phyloP scores from a whole-genome alignment of 2,113 vertebrate species.

The Lophochroa leadbeateri region DNA sequence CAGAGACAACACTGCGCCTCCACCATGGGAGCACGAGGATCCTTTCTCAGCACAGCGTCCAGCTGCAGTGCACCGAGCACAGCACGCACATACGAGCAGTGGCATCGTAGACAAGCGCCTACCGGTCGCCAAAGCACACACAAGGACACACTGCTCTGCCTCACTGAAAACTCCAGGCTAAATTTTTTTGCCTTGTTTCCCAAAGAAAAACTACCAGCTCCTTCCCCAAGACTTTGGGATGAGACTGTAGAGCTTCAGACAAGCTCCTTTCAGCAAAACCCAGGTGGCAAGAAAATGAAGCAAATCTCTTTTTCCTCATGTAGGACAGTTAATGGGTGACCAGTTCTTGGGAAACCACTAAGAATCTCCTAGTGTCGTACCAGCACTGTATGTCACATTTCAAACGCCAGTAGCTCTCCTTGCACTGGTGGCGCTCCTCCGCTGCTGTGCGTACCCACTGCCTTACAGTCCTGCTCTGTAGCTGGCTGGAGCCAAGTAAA shows the following conservation, averaged over 20 bases:
- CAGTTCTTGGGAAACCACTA: not conserved
- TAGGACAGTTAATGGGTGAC: not conserved
- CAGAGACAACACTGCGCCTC: not conserved
- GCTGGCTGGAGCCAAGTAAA: not conserved
- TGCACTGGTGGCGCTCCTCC: not conserved
- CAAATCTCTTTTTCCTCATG: not conserved
- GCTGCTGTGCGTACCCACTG: rapidly evolving
- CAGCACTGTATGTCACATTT: not conserved
- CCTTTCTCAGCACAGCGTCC: not conserved
- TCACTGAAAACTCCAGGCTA: not conserved
- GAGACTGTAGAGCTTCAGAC: not conserved
- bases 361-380: not conserved
- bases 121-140: not conserved
- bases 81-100: not conserved
- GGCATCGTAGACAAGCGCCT: rapidly evolving
- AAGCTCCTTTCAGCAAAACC: not conserved
- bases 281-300: not conserved
- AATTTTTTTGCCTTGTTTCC: not conserved
- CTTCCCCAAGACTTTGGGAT: not conserved
- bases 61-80: rapidly evolving
- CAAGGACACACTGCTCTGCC: rapidly evolving
- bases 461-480: not conserved
- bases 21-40: rapidly evolving
- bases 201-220: not conserved
- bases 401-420: not conserved